A percentile compares a stretch with the other conserved stretches of the same genome.
Evolutionary conservation across 2,888 invertebrate species (phyloP).

Genomic region (Apodemia hepburni): DNA sequence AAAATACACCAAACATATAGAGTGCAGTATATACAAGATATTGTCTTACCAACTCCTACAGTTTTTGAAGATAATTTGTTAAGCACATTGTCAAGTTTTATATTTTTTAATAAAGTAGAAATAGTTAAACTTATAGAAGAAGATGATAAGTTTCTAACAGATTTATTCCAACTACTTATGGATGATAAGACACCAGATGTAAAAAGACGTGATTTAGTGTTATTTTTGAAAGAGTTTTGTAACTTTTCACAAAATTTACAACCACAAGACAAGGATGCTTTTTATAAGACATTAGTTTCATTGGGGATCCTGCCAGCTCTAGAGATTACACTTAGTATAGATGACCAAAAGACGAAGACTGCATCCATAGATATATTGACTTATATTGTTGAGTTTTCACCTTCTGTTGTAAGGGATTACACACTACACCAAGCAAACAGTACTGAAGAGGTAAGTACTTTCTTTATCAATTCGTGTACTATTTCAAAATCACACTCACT

Average conservation of each 20-base stretch:
- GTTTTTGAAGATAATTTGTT: constrained; percentile 99
- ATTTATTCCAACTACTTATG: constrained; percentile 95
- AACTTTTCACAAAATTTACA: constrained; percentile 99
- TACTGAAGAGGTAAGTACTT: constrained; percentile 89
- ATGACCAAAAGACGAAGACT: constrained; percentile 96
- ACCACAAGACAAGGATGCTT: constrained; percentile 97
- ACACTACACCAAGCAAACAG: constrained; percentile 95
- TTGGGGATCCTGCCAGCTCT: constrained; percentile 93
- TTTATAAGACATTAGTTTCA: constrained; percentile 96
- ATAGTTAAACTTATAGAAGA: constrained; percentile 99
- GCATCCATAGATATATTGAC: constrained; percentile 99
- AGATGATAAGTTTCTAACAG: constrained; percentile 97
- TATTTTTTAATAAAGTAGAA: constrained; percentile 99
- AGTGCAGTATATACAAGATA: constrained; percentile 99
- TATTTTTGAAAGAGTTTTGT: constrained; percentile 99
- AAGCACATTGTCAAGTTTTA: constrained; percentile 98
- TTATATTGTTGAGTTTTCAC: constrained; percentile 98
- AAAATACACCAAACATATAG: constrained; percentile 99
- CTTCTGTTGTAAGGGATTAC: constrained; percentile 97
- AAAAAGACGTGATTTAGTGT: constrained; percentile 95
- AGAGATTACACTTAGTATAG: constrained; percentile 94
- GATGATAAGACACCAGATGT: constrained; percentile 91
- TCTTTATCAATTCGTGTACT: not conserved
- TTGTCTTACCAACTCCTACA: constrained; percentile 98
- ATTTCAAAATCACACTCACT: not conserved